Evolutionary conservation across 2,888 invertebrate genomes (phyloP).

Genomic region (Drosophila robusta): DNA sequence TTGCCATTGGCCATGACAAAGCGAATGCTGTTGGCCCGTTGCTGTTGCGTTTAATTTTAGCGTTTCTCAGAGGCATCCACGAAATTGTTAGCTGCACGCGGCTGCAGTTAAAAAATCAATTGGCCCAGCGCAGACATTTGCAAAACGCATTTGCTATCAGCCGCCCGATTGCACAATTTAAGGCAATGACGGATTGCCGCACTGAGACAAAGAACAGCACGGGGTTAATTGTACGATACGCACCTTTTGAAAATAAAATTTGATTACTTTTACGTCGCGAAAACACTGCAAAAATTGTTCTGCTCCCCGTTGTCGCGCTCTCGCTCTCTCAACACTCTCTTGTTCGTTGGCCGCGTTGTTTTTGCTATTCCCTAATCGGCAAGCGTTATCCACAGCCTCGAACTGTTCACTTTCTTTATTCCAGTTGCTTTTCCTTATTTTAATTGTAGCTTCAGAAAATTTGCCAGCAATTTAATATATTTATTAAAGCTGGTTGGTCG

Average conservation of each 20-base stretch:
- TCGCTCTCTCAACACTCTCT: constrained; percentile 40
- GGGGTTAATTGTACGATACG: constrained; percentile 52
- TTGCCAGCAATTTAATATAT: constrained; percentile 22
- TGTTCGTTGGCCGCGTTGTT: constrained; percentile 50
- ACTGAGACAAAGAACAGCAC: constrained; percentile 42
- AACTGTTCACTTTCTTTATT: constrained; percentile 30
- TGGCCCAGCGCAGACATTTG: constrained; percentile 72
- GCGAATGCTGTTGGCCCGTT: constrained; percentile 11
- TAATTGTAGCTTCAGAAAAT: constrained; percentile 23
- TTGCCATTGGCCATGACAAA: constrained; percentile 56
- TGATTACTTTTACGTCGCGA: constrained; percentile 62
- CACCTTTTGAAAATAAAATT: constrained; percentile 62
- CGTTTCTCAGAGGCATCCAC: constrained; percentile 12
- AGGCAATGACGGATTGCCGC: constrained; percentile 9
- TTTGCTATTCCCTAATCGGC: constrained; percentile 30
- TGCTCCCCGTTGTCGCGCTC: constrained; percentile 42
- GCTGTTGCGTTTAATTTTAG: constrained; percentile 46
- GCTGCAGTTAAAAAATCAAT: constrained; percentile 70
- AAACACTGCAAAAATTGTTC: constrained; percentile 59
- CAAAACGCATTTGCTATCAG: constrained; percentile 56
- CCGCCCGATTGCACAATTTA: constrained; percentile 66
- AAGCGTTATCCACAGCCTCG: constrained; percentile 12
- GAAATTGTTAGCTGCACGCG: constrained; percentile 44
- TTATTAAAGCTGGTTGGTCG: constrained; percentile 27
- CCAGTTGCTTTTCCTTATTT: constrained; percentile 20